Base-by-base conservation (phyloP, 2,797 vertebrate species). In the Alectoris magna region DNA sequence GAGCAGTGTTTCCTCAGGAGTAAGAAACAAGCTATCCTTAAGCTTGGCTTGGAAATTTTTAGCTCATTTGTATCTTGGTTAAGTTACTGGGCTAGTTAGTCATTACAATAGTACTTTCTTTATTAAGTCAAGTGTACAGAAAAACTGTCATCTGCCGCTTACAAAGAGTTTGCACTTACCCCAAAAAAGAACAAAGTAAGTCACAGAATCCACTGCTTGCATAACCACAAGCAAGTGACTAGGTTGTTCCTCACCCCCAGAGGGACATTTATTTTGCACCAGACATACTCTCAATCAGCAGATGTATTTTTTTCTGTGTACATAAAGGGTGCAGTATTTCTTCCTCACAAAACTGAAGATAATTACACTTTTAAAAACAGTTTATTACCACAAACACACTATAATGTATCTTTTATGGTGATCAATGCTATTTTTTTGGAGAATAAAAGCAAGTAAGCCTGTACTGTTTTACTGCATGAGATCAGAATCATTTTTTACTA, bases 171-270 rank as follows among this genome's bases (percentile, higher is more conserved):
- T 53, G 10, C 60, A 31, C 16, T 41, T 29, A 31, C 2, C 9
- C 9, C 3, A 3, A 11, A 78, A 41, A 8, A 0, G 17, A 74
- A 29, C 36, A 46, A 51, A 74, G n/a, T 1, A 16, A 8, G 7
- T n/a, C 39, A 53, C 13, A 66, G 36, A 59, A 13, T 14, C 11
- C 34, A 13, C 22, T 53, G 49, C 26, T 51, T 51, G 2, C 12
- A 12, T 22, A 87, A 38, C 6, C n/a, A 51, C 27, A 56, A 27
- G 18, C 26, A 49, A 67, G 10, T 24, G 27, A 44, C 23, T 34
- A 39, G 19, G 27, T 31, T 39, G 29, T 21, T 63, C 43, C n/a
- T 16, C 46, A 24, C 5, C 7, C n/a, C 3, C 7, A 44, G 34
- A 19, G 9, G n/a, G 29, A 5, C 12, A 22, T 43, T 79, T 51